Evolutionary conservation across 1,140 invertebrate species (phyloP).

Genomic region (Drosophila murphyi): DNA sequence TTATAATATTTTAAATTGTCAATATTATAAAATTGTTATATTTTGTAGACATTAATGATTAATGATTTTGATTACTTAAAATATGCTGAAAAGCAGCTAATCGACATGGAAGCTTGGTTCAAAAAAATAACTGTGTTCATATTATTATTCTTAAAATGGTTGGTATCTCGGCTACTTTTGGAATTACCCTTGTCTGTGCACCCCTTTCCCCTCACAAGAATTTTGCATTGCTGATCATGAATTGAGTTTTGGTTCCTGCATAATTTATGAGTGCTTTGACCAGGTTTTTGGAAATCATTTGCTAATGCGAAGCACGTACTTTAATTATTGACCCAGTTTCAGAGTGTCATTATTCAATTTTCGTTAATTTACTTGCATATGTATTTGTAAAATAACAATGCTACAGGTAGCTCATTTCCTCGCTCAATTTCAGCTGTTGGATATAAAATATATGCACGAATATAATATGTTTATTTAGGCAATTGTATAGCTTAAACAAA

Average conservation of each 20-base stretch:
- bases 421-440: slow-evolving; percentile 19
- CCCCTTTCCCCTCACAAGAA: not conserved
- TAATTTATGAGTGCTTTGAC: slow-evolving; percentile 61
- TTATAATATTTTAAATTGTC: too few relatives aligned
- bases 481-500: slow-evolving; percentile 39
- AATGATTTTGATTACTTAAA: too few relatives aligned
- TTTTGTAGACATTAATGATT: too few relatives aligned
- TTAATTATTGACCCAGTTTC: slow-evolving; percentile 62
- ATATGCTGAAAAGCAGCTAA: too few relatives aligned
- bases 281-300: slow-evolving; percentile 27
- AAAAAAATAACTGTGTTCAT: too few relatives aligned
- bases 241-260: slow-evolving; percentile 40
- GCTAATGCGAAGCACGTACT: slow-evolving; percentile 47
- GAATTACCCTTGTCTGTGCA: too few relatives aligned
- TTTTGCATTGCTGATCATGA: slow-evolving; percentile 1
- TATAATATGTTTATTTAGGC: slow-evolving; percentile 4
- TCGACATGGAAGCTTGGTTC: too few relatives aligned
- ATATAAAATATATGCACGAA: slow-evolving; percentile 1
- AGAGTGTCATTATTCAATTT: slow-evolving; percentile 67
- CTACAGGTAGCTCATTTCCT: slow-evolving; percentile 52
- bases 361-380: slow-evolving; percentile 22
- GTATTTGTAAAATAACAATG: slow-evolving; percentile 9
- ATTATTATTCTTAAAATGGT: too few relatives aligned
- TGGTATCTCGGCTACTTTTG: too few relatives aligned
- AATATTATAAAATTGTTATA: too few relatives aligned